These are phyloP conservation scores for Oscheius sp. DNA, from an alignment of 1,140 invertebrate species.

Conservation along the genomic window DNA sequence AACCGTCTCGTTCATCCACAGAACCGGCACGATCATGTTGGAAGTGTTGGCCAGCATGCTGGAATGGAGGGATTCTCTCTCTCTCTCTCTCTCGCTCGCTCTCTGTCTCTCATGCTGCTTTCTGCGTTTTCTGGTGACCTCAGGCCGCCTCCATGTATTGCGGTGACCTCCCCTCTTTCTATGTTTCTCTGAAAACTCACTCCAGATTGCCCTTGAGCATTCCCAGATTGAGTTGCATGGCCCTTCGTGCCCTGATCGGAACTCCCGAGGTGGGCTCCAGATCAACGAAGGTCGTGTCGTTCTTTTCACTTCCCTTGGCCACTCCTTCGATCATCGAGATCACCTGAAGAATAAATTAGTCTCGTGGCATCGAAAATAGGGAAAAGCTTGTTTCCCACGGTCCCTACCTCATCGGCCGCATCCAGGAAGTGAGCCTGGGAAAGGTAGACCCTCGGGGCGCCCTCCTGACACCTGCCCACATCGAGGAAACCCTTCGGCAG, in stretches of 20 bases:
- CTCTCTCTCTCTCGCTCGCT: no score
- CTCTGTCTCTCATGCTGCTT: no score
- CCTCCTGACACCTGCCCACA: slow-evolving; percentile 48
- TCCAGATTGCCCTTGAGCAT: slow-evolving; percentile 48
- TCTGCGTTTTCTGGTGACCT: no score
- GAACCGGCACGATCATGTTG: slow-evolving; percentile 23
- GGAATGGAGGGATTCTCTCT: neutral
- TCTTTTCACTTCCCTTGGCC: slow-evolving; percentile 14
- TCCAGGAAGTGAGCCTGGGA: slow-evolving; percentile 53
- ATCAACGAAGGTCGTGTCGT: slow-evolving; percentile 51
- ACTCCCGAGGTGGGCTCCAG: slow-evolving; percentile 55
- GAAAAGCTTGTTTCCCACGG: neutral
- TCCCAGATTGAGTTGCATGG: slow-evolving; percentile 58
- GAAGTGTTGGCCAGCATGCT: neutral
- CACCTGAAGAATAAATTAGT: slow-evolving; percentile 15
- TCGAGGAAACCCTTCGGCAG: slow-evolving; percentile 53
- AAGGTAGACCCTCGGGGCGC: slow-evolving; percentile 55
- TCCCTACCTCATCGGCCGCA: slow-evolving; percentile 43
- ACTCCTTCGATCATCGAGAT: slow-evolving; percentile 42
- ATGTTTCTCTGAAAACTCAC: slow-evolving; percentile 29
- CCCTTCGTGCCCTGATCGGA: slow-evolving; percentile 45
- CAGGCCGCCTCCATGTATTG: neutral
- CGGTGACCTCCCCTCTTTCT: neutral
- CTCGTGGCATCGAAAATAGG: neutral
- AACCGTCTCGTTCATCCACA: slow-evolving; percentile 42